A percentile compares a stretch with the other conserved stretches of the same genome.
These are phyloP conservation scores for Drosophila guanche DNA, from an alignment of 1,140 invertebrate species.

Conservation along the genomic window DNA sequence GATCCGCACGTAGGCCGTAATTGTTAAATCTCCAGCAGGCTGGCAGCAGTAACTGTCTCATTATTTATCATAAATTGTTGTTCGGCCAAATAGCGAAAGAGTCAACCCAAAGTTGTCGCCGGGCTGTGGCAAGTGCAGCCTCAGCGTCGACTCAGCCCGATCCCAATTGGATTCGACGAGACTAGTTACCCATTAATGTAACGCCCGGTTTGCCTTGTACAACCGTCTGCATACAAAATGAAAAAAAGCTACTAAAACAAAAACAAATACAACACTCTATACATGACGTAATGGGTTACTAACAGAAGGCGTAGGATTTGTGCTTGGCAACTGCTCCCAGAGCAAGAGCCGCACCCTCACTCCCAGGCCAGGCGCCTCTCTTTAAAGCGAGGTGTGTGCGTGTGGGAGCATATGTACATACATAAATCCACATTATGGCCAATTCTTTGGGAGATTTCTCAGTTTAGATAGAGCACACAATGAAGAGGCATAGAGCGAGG, in stretches of 20 bases:
- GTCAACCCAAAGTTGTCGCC: slow-evolving; percentile 52
- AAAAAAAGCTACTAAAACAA: slow-evolving; percentile 9
- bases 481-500: neutral
- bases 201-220: slow-evolving; percentile 79
- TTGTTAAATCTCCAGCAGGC: slow-evolving; percentile 50
- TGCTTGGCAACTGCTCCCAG: slow-evolving; percentile 25
- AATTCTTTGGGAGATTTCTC: slow-evolving; percentile 66
- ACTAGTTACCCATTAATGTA: slow-evolving; percentile 79
- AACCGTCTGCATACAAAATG: slow-evolving; percentile 68
- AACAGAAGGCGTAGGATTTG: slow-evolving; percentile 68
- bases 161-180: slow-evolving; percentile 15
- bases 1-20: slow-evolving; percentile 73
- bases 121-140: slow-evolving; percentile 61
- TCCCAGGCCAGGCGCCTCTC: slow-evolving; percentile 32
- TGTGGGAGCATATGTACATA: slow-evolving; percentile 60
- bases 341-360: slow-evolving; percentile 43
- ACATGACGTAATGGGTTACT: slow-evolving; percentile 64
- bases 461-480: slow-evolving; percentile 38
- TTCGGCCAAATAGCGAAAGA: slow-evolving; percentile 32
- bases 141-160: slow-evolving; percentile 23
- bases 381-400: slow-evolving; percentile 8
- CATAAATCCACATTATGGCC: slow-evolving; percentile 59
- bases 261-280: slow-evolving; percentile 27
- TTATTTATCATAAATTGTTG: slow-evolving; percentile 72
- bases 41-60: slow-evolving; percentile 47